Evolutionary conservation across 2,888 invertebrate genomes (phyloP).

Genomic region (Seira musarum): DNA sequence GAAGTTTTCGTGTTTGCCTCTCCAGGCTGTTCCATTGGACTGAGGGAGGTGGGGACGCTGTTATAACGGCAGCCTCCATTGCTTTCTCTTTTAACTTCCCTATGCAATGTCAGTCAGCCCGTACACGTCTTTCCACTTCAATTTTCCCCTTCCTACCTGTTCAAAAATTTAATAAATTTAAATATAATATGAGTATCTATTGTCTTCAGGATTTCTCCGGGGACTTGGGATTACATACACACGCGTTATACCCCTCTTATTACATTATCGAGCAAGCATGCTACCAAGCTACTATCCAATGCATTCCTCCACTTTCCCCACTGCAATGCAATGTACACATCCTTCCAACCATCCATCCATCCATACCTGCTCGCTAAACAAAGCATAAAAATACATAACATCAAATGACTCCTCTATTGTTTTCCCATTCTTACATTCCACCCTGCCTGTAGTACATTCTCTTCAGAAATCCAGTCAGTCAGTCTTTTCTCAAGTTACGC

Average conservation of each 20-base stretch:
- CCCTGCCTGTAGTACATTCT: not conserved
- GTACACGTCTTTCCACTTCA: not conserved
- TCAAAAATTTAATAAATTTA: conserved; percentile 58
- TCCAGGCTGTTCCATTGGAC: conserved; percentile 55
- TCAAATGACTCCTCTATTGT: no score
- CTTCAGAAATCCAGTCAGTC: no score
- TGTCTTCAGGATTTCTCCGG: conserved; percentile 51
- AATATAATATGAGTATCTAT: conserved; percentile 39
- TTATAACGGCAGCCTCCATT: conserved; percentile 34
- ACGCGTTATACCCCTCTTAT: not conserved
- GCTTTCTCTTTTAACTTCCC: not conserved
- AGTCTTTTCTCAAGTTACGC: no score
- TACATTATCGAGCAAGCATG: not conserved
- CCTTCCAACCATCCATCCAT: no score
- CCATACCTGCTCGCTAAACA: not conserved
- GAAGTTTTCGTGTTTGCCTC: conserved; percentile 30
- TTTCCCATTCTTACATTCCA: not conserved
- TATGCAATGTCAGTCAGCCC: not conserved
- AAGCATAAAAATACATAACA: no score
- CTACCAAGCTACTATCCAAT: not conserved
- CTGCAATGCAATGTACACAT: no score
- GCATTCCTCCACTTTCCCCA: not conserved
- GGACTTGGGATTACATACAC: conserved; percentile 45
- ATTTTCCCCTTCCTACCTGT: conserved; percentile 36
- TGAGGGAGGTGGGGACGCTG: conserved; percentile 39